Evolutionary conservation across 2,888 invertebrate species (phyloP), one percentile per base, ranked within the genome.

Genomic region (Pammene aurita): DNA sequence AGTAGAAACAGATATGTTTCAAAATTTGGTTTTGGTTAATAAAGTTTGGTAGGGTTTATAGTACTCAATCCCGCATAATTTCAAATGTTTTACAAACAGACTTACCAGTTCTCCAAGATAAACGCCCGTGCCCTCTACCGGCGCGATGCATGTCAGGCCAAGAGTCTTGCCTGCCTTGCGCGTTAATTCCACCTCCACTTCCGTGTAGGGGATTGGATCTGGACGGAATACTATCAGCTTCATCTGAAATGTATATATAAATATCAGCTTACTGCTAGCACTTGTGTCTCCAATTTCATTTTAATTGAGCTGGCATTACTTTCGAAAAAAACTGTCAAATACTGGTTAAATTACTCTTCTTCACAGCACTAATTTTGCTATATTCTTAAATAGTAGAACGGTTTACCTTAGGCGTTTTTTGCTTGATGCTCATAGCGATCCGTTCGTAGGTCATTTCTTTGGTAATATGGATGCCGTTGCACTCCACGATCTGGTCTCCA

Each of bases 71-170:
- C 26, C 4, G 26, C 26, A 26, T 4, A 26, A 26, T 4, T 26
- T 2, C 4, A 26, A 26, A 1, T 26, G 26, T 26, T 26, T 26
- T 4, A 26, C 26, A 6, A 6, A 7, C 2, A 38, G 38, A 38
- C 95, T 95, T 87, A 99, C 99, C 84, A 99, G 94, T 82, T 99
- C 98, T 14, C 97, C 96, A 64, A 99, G 95, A 85, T 98, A 98
- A 67, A 98, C 96, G 94, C 95, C 88, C 93, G 94, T 85, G 94
- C 97, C 84, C 94, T 93, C 74, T 0, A 79, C 80, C 0, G 87
- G 87, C 41, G 96, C 97, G 9, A 97, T 95, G 74, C 98, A 95
- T 72, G 97, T 97, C 74, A 99, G 93, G 0, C 98, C 98, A 34
- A 98, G 92, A 55, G 98, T 96, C 84, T 97, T 96, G 56, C 98